phyloP scores from a whole-genome alignment of 2,888 invertebrate genomes.

The Sphaerophoria rueppellii region DNA sequence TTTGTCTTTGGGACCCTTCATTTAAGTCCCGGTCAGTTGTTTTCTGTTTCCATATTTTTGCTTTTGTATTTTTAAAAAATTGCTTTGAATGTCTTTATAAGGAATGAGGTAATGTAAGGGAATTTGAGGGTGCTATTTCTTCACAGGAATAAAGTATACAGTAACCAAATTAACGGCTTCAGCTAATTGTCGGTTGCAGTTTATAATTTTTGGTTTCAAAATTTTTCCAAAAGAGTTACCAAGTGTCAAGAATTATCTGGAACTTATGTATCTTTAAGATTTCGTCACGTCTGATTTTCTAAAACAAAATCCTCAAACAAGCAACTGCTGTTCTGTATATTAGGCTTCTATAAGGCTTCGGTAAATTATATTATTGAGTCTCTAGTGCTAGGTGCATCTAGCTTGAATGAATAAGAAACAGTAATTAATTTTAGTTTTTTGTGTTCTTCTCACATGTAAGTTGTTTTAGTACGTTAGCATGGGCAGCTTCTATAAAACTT shows the following conservation, averaged over 20 bases:
- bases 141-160: neutral
- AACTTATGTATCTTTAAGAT: no score
- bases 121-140: neutral
- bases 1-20: conserved; percentile 32
- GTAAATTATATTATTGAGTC: no score
- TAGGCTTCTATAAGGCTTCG: no score
- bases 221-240: conserved; percentile 9
- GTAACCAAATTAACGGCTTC: conserved; percentile 62
- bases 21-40: conserved; percentile 44
- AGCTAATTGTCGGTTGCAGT: conserved; percentile 46
- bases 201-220: conserved; percentile 18
- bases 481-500: no score
- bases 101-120: conserved; percentile 12
- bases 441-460: no score
- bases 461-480: no score
- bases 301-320: no score
- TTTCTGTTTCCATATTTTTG: conserved; percentile 19
- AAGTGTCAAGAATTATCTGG: neutral
- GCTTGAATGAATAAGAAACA: no score
- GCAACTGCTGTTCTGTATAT: no score
- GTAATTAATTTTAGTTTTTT: no score
- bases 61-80: conserved; percentile 24
- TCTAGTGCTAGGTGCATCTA: no score
- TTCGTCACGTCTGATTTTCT: no score
- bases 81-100: conserved; percentile 51